Conservation (phyloP, 2,113 vertebrate genomes). For the Erpornis zantholeuca region DNA sequence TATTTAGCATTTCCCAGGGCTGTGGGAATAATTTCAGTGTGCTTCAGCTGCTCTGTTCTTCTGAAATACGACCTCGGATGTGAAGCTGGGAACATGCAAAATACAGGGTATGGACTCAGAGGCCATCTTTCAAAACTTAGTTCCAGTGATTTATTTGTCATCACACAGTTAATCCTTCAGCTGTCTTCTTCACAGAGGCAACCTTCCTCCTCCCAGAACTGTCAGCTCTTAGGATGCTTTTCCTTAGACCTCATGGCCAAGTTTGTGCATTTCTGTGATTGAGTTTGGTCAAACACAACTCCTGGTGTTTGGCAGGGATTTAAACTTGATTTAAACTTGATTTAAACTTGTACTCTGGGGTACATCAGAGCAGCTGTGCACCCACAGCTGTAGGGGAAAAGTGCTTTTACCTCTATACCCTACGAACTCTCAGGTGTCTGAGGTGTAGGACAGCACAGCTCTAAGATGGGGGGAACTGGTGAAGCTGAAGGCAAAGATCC, state of each 20-base stretch:
- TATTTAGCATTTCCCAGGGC: not conserved
- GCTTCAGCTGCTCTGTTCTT: not conserved
- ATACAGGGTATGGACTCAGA: not conserved
- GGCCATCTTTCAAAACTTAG: not conserved
- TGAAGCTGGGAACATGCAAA: not conserved
- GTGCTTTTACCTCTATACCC: not conserved
- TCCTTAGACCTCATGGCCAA: not conserved
- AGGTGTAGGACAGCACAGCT: not conserved
- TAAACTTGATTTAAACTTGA: too few relatives aligned
- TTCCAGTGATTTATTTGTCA: not conserved
- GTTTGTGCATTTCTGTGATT: not conserved
- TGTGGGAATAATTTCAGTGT: not conserved
- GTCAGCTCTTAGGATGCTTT: not conserved
- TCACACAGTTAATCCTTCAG: not conserved
- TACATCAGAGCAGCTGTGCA: accelerated
- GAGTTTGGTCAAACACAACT: not conserved
- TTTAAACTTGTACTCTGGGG: too few relatives aligned
- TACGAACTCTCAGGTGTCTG: not conserved
- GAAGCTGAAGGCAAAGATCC: not conserved
- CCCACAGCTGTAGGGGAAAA: not conserved
- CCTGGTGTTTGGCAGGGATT: not conserved
- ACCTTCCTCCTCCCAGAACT: not conserved
- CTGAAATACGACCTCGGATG: not conserved
- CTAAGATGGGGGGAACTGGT: not conserved
- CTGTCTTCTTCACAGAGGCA: not conserved